Evolutionary conservation across 2,888 invertebrate species (phyloP), one percentile per base, ranked within the genome.

Genomic region (Tetranychus piercei): DNA sequence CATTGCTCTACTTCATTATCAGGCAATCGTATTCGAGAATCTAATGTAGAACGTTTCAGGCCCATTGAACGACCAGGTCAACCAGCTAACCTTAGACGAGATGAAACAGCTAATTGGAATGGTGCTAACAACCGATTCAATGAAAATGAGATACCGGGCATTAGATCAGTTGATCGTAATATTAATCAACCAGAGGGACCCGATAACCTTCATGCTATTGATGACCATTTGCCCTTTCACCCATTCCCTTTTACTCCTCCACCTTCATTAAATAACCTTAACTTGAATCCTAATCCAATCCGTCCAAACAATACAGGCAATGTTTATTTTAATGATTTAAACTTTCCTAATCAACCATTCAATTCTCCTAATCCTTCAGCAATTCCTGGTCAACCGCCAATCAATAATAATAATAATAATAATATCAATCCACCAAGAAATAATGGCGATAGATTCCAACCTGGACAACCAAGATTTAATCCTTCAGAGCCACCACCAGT

Each of bases 211-310:
- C 6, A 55, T 2, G 5, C 9, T 55, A 15, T 15, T 55, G 55
- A 55, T 55, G 55, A 67, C n/a, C 67, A 67, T 9, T 67, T n/a
- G 9, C 5, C 5, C 9, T 22, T 22, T 67, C 11, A 22, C n/a
- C 23, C 67, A 67, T 67, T 67, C 23, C 67, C 67, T 3, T 67
- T 67, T 7, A 67, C 11, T 67, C 23, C 67, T 67, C n/a, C 67
- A 15, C n/a, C n/a, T 65, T 65, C 65, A 65, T n/a, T 65, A 65
- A n/a, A 65, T 18, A n/a, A 65, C n/a, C 4, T 65, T 70, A 22
- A 70, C 34, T 34, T 34, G 34, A 34, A 1, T 55, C 55, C 55
- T 15, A 55, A 55, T 15, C 15, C 15, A 15, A 55, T 2, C 9
- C 55, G 55, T 55, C 55, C 55, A 22, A 69, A 69, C 4, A 23